phyloP scores from a whole-genome alignment of 2,113 vertebrate species.

The Naja naja region DNA sequence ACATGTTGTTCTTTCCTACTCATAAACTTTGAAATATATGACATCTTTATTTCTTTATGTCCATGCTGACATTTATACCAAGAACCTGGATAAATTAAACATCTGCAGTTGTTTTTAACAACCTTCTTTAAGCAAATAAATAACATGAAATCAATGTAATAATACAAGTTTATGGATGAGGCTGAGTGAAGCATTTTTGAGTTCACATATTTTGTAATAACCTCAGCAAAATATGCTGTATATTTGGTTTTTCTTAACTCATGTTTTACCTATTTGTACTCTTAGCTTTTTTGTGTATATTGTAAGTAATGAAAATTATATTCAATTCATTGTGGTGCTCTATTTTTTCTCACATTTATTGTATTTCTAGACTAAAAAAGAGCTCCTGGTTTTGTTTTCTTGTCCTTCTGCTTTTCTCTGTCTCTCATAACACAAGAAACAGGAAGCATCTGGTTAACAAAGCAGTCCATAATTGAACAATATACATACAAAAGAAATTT shows the following conservation, averaged over 20 bases:
- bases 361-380: background rate
- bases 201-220: background rate
- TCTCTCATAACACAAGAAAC: background rate
- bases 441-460: constrained; percentile 10
- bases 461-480: background rate
- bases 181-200: background rate
- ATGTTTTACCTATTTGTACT: background rate
- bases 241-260: background rate
- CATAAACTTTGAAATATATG: background rate
- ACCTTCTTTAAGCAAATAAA: background rate
- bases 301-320: background rate
- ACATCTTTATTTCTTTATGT: background rate
- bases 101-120: background rate
- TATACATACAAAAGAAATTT: background rate
- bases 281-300: background rate
- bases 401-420: background rate
- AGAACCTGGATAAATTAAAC: background rate
- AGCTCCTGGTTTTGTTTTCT: background rate
- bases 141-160: background rate
- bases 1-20: background rate
- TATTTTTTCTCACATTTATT: background rate
- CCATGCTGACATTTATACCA: background rate
- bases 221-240: background rate
- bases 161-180: background rate
- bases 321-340: background rate